Percentiles rank a stretch among this genome's conserved stretches.
Conservation (phyloP, 1,140 invertebrate genomes). For the Trichonephila clavata region DNA sequence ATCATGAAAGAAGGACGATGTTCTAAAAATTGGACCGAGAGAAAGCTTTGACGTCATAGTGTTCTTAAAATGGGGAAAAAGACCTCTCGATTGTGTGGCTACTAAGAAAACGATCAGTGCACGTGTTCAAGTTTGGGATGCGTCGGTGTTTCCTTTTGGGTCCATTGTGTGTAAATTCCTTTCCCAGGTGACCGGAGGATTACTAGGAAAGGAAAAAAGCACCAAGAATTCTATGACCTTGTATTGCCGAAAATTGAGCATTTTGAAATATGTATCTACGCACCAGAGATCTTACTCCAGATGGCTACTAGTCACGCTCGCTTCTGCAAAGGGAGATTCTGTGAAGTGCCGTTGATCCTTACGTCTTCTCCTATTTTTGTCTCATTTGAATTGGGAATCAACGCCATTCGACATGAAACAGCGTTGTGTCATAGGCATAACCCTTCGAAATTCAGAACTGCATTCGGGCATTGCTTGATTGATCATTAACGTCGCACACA, state of each 20-base stretch:
- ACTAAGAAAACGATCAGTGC: constrained; percentile 30
- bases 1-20: too few relatives aligned
- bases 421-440: too few relatives aligned
- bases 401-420: too few relatives aligned
- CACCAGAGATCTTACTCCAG: constrained; percentile 2
- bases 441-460: too few relatives aligned
- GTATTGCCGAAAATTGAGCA: background rate
- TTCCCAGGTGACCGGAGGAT: constrained; percentile 48
- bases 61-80: too few relatives aligned
- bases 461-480: too few relatives aligned
- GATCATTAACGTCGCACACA: too few relatives aligned
- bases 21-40: too few relatives aligned
- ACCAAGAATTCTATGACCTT: constrained; percentile 35
- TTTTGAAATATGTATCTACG: constrained; percentile 27
- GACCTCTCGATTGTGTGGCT: background rate
- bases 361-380: too few relatives aligned
- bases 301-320: background rate
- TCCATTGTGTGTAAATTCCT: constrained; percentile 44
- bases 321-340: background rate
- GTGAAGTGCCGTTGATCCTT: too few relatives aligned
- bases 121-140: constrained; percentile 8
- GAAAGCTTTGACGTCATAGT: too few relatives aligned
- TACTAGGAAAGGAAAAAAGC: constrained; percentile 19
- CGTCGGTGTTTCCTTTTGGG: constrained; percentile 29
- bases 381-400: too few relatives aligned